Evolutionary conservation across 2,113 vertebrate species (phyloP).

Genomic region (Alces alces): DNA sequence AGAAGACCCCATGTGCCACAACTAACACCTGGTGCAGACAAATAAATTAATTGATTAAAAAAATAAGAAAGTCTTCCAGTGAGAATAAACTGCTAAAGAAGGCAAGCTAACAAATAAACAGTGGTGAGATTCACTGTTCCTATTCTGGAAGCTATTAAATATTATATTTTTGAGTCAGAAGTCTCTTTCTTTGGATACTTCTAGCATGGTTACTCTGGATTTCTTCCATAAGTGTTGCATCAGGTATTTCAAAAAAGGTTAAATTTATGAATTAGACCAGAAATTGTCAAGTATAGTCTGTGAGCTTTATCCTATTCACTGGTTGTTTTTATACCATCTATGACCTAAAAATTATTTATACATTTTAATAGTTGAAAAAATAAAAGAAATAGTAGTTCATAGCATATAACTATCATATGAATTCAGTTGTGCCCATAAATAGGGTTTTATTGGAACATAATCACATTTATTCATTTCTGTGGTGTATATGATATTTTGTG

Average conservation of each 20-base stretch:
- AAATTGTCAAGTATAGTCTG: not conserved
- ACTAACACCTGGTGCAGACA: not conserved
- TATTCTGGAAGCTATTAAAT: not conserved
- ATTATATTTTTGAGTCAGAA: not conserved
- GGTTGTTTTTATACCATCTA: not conserved
- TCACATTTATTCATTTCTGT: not conserved
- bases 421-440: not conserved
- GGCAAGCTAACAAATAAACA: not conserved
- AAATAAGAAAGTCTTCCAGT: not conserved
- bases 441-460: not conserved
- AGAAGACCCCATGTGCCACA: not conserved
- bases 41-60: not conserved
- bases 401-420: not conserved
- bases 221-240: not conserved
- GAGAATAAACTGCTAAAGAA: not conserved
- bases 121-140: not conserved
- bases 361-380: not conserved
- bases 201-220: not conserved
- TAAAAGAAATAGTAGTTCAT: not conserved
- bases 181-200: not conserved
- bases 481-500: not conserved
- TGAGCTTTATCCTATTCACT: not conserved
- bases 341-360: not conserved
- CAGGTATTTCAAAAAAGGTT: not conserved
- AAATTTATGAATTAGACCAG: not conserved